These are phyloP conservation scores for Pagetopsis macropterus DNA, from an alignment of 2,797 vertebrate species.

Conservation along the genomic window DNA sequence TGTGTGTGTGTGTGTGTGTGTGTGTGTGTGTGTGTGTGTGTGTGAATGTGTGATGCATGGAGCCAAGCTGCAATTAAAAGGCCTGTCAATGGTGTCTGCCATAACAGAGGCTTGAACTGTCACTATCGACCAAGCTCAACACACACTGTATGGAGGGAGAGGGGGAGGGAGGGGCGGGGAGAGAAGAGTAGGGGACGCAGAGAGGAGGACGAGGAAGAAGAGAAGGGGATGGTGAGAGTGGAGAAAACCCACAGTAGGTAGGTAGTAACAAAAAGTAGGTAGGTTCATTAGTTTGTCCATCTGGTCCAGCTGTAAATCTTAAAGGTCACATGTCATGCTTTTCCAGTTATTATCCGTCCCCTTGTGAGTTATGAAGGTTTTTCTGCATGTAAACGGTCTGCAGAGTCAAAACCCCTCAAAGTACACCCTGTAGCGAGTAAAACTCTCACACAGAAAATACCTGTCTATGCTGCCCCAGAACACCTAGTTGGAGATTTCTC, in stretches of 20 bases:
- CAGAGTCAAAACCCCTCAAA: too few relatives aligned
- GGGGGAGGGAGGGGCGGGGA: not conserved
- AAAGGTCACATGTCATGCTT: too few relatives aligned
- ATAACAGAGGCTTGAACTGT: constrained; percentile 66
- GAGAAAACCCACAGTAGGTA: constrained; percentile 4
- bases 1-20: constrained; percentile 34
- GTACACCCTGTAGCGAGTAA: too few relatives aligned
- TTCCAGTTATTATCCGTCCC: too few relatives aligned
- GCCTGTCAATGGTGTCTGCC: constrained; percentile 70
- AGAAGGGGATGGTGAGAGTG: not conserved
- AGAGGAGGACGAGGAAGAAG: not conserved
- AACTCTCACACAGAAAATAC: too few relatives aligned
- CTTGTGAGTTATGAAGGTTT: too few relatives aligned
- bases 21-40: constrained; percentile 33
- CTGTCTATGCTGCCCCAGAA: too few relatives aligned
- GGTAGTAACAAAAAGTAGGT: not conserved
- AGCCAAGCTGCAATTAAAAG: constrained; percentile 83
- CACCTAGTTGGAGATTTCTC: too few relatives aligned
- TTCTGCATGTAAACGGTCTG: too few relatives aligned
- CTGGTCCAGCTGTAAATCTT: not conserved
- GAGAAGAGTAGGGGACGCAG: not conserved
- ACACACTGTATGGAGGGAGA: constrained; percentile 18
- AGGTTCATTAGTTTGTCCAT: not conserved
- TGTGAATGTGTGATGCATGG: constrained; percentile 54
- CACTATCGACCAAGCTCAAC: constrained; percentile 61